These are phyloP conservation scores for Axis porcinus DNA, from an alignment of 2,113 vertebrate genomes.

Conservation along the genomic window DNA sequence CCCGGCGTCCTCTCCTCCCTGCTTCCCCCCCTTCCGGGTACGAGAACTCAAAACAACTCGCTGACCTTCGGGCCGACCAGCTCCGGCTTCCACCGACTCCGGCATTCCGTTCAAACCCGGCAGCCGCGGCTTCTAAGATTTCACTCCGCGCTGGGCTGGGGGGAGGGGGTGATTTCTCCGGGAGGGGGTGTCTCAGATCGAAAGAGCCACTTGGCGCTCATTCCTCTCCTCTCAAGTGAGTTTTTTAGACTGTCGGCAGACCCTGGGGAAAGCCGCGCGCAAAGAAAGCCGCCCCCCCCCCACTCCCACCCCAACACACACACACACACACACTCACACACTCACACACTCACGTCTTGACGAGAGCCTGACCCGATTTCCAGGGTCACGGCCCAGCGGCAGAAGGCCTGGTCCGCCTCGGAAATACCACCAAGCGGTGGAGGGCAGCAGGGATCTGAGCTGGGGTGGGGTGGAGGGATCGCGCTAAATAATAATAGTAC, in stretches of 20 bases:
- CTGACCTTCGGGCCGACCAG: conserved; percentile 65
- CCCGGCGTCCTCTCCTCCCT: conserved; percentile 62
- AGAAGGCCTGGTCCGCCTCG: conserved; percentile 22
- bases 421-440: conserved; percentile 21
- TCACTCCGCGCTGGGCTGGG: conserved; percentile 56
- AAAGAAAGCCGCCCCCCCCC: background rate
- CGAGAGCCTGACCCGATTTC: conserved; percentile 50
- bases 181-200: conserved; percentile 66
- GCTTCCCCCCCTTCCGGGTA: conserved; percentile 42
- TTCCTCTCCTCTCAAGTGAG: conserved; percentile 57
- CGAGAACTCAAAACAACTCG: conserved; percentile 67
- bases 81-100: conserved; percentile 69
- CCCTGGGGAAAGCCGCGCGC: conserved; percentile 6
- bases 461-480: background rate
- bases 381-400: conserved; percentile 58
- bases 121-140: conserved; percentile 65
- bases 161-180: conserved; percentile 53
- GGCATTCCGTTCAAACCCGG: conserved; percentile 61
- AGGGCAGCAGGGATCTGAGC: background rate
- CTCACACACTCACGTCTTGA: background rate
- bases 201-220: conserved; percentile 51
- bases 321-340: background rate
- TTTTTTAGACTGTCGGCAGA: conserved; percentile 47
- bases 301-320: background rate
- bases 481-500: background rate